Evolutionary conservation across 2,888 invertebrate species (phyloP).

Genomic region (Tetragnatha montana): DNA sequence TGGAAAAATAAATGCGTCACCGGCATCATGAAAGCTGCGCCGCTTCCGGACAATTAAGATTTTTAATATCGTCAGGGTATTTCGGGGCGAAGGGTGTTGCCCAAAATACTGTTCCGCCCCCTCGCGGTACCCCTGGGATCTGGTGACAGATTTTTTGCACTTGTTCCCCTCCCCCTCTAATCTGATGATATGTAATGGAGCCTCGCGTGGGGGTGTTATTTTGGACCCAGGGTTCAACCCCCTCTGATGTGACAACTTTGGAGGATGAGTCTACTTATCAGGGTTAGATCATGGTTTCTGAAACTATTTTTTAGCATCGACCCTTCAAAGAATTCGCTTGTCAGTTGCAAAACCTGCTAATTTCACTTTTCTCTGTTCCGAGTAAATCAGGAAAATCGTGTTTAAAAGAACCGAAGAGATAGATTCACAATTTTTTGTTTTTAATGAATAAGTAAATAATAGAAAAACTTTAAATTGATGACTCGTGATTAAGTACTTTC

Average conservation of each 20-base stretch:
- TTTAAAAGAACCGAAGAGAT: too few relatives aligned
- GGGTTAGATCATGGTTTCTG: too few relatives aligned
- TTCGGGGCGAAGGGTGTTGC: slow-evolving; percentile 26
- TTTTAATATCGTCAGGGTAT: slow-evolving; percentile 49
- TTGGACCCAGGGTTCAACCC: slow-evolving; percentile 3
- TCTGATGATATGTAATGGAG: slow-evolving; percentile 49
- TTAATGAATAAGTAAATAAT: too few relatives aligned
- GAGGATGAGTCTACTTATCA: neutral
- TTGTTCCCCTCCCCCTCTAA: slow-evolving; percentile 25
- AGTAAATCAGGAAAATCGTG: too few relatives aligned
- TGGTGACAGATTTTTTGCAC: slow-evolving; percentile 60
- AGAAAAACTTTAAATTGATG: too few relatives aligned
- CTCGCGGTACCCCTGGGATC: slow-evolving; percentile 9
- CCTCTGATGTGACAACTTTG: neutral
- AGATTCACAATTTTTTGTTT: too few relatives aligned
- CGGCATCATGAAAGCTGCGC: slow-evolving; percentile 12
- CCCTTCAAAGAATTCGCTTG: too few relatives aligned
- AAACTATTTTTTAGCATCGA: too few relatives aligned
- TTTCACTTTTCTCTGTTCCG: too few relatives aligned
- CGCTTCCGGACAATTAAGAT: slow-evolving; percentile 40
- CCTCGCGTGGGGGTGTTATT: slow-evolving; percentile 20
- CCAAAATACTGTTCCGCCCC: slow-evolving; percentile 43
- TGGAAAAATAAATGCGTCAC: neutral
- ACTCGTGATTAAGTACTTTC: too few relatives aligned
- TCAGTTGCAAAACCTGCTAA: too few relatives aligned